A percentile compares a stretch with the other conserved stretches of the same genome.
Evolutionary conservation across 2,113 vertebrate species (phyloP).

Genomic region (Ceratotherium simum): DNA sequence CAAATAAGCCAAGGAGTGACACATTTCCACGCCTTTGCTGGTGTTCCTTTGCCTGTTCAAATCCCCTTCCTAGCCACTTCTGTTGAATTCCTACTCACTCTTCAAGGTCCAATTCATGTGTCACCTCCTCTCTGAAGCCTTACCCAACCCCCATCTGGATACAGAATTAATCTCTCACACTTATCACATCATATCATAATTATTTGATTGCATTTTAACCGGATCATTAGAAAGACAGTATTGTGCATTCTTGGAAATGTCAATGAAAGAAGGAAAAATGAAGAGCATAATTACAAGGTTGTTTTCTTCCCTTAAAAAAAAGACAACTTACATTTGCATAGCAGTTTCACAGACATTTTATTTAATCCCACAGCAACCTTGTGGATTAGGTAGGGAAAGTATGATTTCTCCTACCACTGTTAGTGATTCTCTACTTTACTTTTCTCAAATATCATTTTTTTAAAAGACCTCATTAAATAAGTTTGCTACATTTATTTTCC

Average conservation of each 20-base stretch:
- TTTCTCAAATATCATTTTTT: background rate
- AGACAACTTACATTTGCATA: slow-evolving; percentile 67
- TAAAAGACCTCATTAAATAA: background rate
- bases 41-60: background rate
- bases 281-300: slow-evolving; percentile 74
- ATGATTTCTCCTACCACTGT: slow-evolving; percentile 29
- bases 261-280: slow-evolving; percentile 78
- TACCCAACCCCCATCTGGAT: slow-evolving; percentile 9
- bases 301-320: slow-evolving; percentile 73
- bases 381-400: background rate
- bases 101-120: background rate
- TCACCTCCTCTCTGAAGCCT: slow-evolving; percentile 46
- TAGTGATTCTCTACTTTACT: background rate
- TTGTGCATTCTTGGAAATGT: slow-evolving; percentile 80
- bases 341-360: slow-evolving; percentile 58
- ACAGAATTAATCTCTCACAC: slow-evolving; percentile 60
- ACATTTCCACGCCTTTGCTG: background rate
- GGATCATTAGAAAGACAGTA: slow-evolving; percentile 77
- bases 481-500: background rate
- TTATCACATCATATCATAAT: slow-evolving; percentile 76
- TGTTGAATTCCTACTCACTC: background rate
- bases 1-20: background rate
- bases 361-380: slow-evolving; percentile 58
- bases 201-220: slow-evolving; percentile 78
- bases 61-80: background rate